These are phyloP conservation scores for Pheosia tremula DNA, from an alignment of 2,888 invertebrate species.

Conservation along the genomic window DNA sequence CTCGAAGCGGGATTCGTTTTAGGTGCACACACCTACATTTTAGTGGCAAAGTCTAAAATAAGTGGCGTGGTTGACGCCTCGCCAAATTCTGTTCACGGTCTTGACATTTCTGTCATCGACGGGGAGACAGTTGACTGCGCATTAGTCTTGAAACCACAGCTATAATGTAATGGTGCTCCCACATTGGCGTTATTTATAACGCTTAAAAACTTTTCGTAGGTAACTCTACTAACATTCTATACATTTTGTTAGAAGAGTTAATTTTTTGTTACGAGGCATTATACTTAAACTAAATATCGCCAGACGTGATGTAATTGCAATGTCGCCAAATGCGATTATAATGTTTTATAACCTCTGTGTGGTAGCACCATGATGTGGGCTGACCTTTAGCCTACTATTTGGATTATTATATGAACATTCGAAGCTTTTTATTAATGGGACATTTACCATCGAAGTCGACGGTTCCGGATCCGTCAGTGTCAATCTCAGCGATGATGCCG, in stretches of 20 bases:
- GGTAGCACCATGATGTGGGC: slow-evolving; percentile 18
- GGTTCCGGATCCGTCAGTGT: slow-evolving; percentile 98
- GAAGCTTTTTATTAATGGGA: background rate
- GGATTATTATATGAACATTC: too few relatives aligned
- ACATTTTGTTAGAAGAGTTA: too few relatives aligned
- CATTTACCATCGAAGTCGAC: slow-evolving; percentile 98
- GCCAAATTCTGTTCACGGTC: slow-evolving; percentile 43
- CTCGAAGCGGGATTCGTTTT: slow-evolving; percentile 22
- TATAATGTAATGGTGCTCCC: slow-evolving; percentile 18
- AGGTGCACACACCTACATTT: slow-evolving; percentile 16
- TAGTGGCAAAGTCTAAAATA: slow-evolving; percentile 20
- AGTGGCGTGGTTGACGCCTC: slow-evolving; percentile 27
- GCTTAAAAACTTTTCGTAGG: too few relatives aligned
- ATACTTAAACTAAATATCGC: too few relatives aligned
- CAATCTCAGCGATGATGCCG: slow-evolving; percentile 98
- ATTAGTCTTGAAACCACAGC: slow-evolving; percentile 33
- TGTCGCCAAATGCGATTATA: too few relatives aligned
- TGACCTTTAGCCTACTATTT: slow-evolving; percentile 23
- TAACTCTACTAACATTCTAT: too few relatives aligned
- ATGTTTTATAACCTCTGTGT: too few relatives aligned
- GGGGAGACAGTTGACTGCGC: slow-evolving; percentile 34
- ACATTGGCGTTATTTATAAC: too few relatives aligned
- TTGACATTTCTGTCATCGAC: slow-evolving; percentile 35
- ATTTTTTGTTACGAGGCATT: too few relatives aligned
- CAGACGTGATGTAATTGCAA: too few relatives aligned